Evolutionary conservation across 2,113 vertebrate genomes (phyloP), one percentile per base, ranked within the genome.

Genomic region (Alosa alosa): DNA sequence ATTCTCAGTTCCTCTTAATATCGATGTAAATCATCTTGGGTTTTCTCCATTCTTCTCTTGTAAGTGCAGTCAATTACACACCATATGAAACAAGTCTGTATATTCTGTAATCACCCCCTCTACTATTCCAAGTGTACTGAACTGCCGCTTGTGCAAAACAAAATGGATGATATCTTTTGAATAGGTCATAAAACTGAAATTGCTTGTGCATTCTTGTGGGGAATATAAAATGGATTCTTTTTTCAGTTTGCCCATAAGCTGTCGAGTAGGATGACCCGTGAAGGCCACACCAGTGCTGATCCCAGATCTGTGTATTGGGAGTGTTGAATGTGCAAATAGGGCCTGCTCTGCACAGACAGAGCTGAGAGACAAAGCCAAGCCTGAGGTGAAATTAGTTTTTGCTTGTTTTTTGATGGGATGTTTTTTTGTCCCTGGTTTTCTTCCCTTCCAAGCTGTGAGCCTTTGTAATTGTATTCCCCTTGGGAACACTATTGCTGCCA

Each of bases 91-190:
- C 2, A 44, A 78, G 31, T 78, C 64, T 72, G 64, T 72, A 36
- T 78, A 78, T 78, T 78, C 72, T 78, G 72, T 78, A 78, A 39
- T 39, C 72, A 78, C 72, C 31, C 13, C 36, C 72, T 78, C 36
- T 31, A 72, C 64, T 72, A 72, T 78, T 39, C 31, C 72, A 78
- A 78, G 31, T 78, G 31, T 18, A 78, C 72, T 78, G 4, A 78
- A 78, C 11, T 41, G 72, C 72, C 13, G 72, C 72, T 78, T 78
- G 31, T 78, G 15, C 36, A 78, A 36, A 78, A 36, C 11, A 31
- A 78, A 78, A 78, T 78, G 72, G 36, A 78, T 78, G 72, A 5
- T 11, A 78, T 78, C 31, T 17, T 78, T 39, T 78, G 72, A 78
- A 39, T 13, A 68, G 72, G 72, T 78, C 31, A 72, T 31, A 31